Base-by-base conservation (phyloP, 1,140 invertebrate genomes). In the Geopemphigus sp. region DNA sequence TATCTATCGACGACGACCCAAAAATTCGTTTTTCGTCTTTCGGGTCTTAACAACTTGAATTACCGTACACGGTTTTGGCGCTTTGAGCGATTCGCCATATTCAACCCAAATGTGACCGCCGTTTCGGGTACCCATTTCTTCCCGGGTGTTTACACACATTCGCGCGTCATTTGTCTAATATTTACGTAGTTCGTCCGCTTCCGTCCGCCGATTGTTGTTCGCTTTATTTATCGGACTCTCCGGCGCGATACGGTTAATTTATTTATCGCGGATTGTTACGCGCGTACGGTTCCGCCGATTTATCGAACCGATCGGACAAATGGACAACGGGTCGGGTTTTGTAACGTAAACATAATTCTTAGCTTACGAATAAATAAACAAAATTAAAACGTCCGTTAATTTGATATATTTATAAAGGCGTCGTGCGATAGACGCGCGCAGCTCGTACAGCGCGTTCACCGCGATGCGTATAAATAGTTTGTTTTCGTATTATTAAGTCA, bases 301-400 rank as follows among this genome's bases (percentile, higher is more conserved):
- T 54, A 72, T 29, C 50, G 10, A 54, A 72, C 12, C 0, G 4
- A 72, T 10, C 29, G 11, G 17, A 5, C 19, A 72, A 72, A 54
- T 72, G 53, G 54, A 72, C n/a, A 72, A 54, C 47, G 47, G 11
- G 24, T 29, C 64, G 0, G 8, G n/a, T 26, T 53, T 29, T 53
- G n/a, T n/a, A 29, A 54, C 26, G 24, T 72, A 72, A 72, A 72
- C 68, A 72, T 29, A 29, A 32, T 53, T 70, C 17, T 70, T 29
- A 70, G 14, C 29, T 29, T 54, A n/a, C 53, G 50, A 29, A 72
- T 72, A 54, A 54, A 72, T 29, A 72, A 72, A 72, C 68, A 72
- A 11, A 50, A 68, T 68, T 68, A 68, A 50, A 68, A 29, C 45
- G 47, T 70, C 50, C 26, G 45, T 50, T 26, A 17, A 70, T 70